phyloP scores from a whole-genome alignment of 2,113 vertebrate genomes.

The Heterochromis multidens region DNA sequence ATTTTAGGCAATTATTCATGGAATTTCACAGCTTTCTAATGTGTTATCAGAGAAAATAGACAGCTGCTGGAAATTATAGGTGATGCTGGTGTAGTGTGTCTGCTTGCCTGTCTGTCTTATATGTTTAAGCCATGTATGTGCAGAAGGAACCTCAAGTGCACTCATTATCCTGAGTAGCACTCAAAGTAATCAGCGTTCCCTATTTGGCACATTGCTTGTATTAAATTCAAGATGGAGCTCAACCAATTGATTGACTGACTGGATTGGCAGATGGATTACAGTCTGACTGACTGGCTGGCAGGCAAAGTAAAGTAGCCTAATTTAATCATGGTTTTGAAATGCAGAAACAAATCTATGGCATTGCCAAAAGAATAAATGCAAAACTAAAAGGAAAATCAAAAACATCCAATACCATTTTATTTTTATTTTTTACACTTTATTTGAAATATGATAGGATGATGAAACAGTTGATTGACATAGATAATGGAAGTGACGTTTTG shows the following conservation, averaged over 20 bases:
- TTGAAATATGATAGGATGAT: too few relatives aligned
- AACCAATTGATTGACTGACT: conserved; percentile 58
- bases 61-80: conserved; percentile 27
- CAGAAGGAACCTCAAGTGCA: conserved; percentile 26
- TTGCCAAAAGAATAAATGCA: not conserved
- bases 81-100: not conserved
- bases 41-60: conserved; percentile 44
- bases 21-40: not conserved
- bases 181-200: conserved; percentile 58
- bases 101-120: not conserved
- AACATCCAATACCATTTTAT: not conserved
- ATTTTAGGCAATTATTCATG: conserved; percentile 41
- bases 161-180: conserved; percentile 71
- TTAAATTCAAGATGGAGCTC: conserved; percentile 53
- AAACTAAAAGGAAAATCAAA: not conserved
- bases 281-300: conserved; percentile 39
- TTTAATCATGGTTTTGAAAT: conserved; percentile 11
- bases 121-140: conserved; percentile 21
- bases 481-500: too few relatives aligned
- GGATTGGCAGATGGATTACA: conserved; percentile 57
- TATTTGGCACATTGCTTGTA: conserved; percentile 36
- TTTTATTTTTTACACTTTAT: too few relatives aligned
- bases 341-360: not conserved
- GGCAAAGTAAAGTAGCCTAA: conserved; percentile 16
- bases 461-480: not conserved